Conservation (phyloP, 2,113 vertebrate genomes). For the Ginglymostoma cirratum region DNA sequence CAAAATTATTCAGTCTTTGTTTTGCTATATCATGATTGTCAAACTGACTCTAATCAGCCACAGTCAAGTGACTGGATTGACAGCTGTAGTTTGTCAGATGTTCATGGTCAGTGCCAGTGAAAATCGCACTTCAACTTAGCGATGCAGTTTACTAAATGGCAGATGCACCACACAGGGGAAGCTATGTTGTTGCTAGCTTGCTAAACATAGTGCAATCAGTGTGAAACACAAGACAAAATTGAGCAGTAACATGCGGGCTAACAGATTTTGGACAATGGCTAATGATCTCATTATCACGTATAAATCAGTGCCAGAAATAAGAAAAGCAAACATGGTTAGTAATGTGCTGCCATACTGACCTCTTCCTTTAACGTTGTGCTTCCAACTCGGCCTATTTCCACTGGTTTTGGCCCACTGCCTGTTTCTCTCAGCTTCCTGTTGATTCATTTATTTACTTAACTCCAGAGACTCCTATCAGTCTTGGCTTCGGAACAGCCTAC, state of each 20-base stretch:
- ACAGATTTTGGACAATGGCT: background rate
- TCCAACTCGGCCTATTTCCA: background rate
- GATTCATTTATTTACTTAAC: background rate
- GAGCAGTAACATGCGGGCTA: background rate
- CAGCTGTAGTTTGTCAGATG: background rate
- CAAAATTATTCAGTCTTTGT: background rate
- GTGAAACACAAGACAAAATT: background rate
- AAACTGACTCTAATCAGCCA: background rate
- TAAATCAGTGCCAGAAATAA: background rate
- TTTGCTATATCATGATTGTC: background rate
- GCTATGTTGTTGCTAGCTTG: background rate
- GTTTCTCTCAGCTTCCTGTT: background rate
- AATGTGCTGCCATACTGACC: background rate
- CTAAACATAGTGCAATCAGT: background rate
- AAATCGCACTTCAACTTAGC: background rate
- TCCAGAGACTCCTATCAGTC: background rate
- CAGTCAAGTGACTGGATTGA: background rate
- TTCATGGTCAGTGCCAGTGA: background rate
- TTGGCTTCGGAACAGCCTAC: background rate
- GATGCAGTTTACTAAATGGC: background rate
- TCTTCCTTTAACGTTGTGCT: background rate
- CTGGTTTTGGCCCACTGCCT: background rate
- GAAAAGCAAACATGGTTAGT: background rate
- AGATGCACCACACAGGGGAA: background rate
- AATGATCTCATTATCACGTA: background rate